Conservation (phyloP, 2,113 vertebrate species). For the Anser brachyrhynchus region DNA sequence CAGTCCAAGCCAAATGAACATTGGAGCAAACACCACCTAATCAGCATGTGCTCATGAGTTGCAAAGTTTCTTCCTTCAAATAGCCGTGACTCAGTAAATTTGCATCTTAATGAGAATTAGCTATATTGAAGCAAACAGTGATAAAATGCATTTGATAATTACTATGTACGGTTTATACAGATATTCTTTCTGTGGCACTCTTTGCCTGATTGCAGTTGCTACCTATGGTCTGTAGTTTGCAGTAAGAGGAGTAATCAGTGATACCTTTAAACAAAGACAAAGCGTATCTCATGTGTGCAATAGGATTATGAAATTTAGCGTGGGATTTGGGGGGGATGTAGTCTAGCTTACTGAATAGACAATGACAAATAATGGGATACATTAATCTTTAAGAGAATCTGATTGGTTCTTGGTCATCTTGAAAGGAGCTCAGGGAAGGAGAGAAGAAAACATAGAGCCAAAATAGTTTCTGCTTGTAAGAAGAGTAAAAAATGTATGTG, state of each 20-base stretch:
- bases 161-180: neutral
- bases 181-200: neutral
- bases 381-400: neutral
- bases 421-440: neutral
- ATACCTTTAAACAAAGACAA: neutral
- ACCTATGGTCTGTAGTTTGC: neutral
- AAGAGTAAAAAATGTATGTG: neutral
- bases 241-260: neutral
- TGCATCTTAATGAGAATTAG: neutral
- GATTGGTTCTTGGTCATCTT: neutral
- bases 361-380: neutral
- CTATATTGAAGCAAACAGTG: neutral
- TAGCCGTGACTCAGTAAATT: neutral
- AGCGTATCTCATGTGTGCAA: neutral
- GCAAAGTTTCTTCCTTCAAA: neutral
- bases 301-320: neutral
- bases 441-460: neutral
- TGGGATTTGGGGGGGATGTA: neutral
- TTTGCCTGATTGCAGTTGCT: neutral
- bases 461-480: neutral
- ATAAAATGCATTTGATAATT: neutral
- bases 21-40: neutral
- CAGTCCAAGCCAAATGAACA: accelerated
- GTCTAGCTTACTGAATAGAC: neutral
- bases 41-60: neutral